Evolutionary conservation across 2,888 invertebrate species (phyloP).

Genomic region (Drosophila mayaguana): DNA sequence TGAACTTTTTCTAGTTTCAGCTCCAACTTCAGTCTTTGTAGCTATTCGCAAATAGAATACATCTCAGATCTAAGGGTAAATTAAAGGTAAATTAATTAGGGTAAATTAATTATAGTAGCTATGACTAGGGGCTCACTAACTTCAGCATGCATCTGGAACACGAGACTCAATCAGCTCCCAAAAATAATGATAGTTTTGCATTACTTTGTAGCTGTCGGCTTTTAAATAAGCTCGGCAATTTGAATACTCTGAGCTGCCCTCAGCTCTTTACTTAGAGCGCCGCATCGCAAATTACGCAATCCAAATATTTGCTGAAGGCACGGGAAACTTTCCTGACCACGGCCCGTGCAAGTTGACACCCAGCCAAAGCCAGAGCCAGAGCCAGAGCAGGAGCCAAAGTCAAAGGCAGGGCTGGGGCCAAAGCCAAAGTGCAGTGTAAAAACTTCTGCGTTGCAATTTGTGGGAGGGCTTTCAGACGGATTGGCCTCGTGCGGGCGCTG

Average conservation of each 20-base stretch:
- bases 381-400: slow-evolving; percentile 43
- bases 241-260: slow-evolving; percentile 16
- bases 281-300: slow-evolving; percentile 71
- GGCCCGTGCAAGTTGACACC: slow-evolving; percentile 71
- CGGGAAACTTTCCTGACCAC: slow-evolving; percentile 65
- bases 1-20: not conserved
- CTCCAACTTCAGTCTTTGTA: no score
- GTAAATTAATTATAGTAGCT: not conserved
- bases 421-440: slow-evolving; percentile 62
- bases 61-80: no score
- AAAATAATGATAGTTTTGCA: slow-evolving; percentile 22
- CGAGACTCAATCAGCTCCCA: slow-evolving; percentile 26
- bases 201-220: slow-evolving; percentile 19
- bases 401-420: slow-evolving; percentile 49
- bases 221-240: slow-evolving; percentile 11
- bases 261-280: slow-evolving; percentile 41
- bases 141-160: not conserved
- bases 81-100: not conserved
- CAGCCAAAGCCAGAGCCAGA: slow-evolving; percentile 50
- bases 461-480: slow-evolving; percentile 14
- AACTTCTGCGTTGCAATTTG: slow-evolving; percentile 74
- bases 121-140: not conserved
- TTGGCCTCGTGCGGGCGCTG: slow-evolving; percentile 47
- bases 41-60: not conserved
- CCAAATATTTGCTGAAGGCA: slow-evolving; percentile 68